Base-by-base conservation (phyloP, 1,140 invertebrate species). In the Manduca sexta region DNA sequence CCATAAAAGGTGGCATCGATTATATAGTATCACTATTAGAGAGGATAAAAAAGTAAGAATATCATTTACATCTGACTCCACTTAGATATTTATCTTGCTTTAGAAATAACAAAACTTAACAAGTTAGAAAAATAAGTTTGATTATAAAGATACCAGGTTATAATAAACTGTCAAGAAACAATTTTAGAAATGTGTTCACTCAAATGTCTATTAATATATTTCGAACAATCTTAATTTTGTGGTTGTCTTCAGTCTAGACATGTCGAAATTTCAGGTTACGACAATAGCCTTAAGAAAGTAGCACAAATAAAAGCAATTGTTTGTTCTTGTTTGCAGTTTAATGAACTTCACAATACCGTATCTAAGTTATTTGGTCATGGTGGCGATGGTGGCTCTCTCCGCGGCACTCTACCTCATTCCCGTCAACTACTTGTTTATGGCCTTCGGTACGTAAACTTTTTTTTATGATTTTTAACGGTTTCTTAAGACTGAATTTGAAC, bases 271-370 rank as follows among this genome's bases (percentile, higher is more conserved):
- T 35, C 5, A 35, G n/a, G 13, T n/a, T 7, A 35, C 33, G 4
- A 35, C 33, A 35, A 35, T n/a, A 5, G 11, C 5, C 11, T 12
- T 12, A n/a, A 5, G 21, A 26, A 26, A 26, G 21, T 26, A 8
- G 21, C 21, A 26, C 21, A 26, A 26, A 26, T 35, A 35, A 35
- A 35, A 26, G 4, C 4, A 26, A 26, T 3, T 26, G 21, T 26
- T 26, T n/a, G n/a, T n/a, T 26, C 21, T 56, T 59, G 12, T 55
- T 89, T 89, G 30, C 86, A 97, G 94, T 84, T 94, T 96, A 44
- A 94, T 98, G 77, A 97, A 98, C 74, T 99, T 98, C 86, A 96
- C 95, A 34, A 95, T 98, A 38, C 97, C 97, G 13, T 99, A 98
- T 87, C 86, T 99, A 41, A 97, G 96, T 51, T 96, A 93, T 87